Evolutionary conservation across 2,888 invertebrate species (phyloP).

Genomic region (Patella pellucida): DNA sequence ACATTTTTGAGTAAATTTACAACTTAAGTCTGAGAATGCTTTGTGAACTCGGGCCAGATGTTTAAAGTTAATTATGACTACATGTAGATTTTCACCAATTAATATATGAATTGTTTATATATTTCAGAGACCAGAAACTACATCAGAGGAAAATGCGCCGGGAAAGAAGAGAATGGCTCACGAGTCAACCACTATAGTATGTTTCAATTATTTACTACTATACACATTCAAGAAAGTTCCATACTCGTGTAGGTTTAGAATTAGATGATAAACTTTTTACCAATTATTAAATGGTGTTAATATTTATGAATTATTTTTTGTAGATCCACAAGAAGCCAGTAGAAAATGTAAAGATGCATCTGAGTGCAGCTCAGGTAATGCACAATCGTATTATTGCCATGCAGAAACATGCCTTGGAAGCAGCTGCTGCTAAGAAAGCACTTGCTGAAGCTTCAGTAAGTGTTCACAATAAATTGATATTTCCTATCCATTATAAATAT

Average conservation of each 20-base stretch:
- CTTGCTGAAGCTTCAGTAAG: slow-evolving; percentile 28
- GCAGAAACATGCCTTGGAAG: slow-evolving; percentile 55
- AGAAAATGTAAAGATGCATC: slow-evolving; percentile 44
- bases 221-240: no score
- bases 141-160: slow-evolving; percentile 6
- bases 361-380: slow-evolving; percentile 68
- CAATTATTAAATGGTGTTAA: not conserved
- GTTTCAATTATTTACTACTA: not conserved
- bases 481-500: no score
- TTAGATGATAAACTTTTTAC: not conserved
- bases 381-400: slow-evolving; percentile 65
- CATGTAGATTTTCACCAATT: slow-evolving; percentile 1
- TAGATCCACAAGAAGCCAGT: slow-evolving; percentile 33
- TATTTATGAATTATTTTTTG: not conserved
- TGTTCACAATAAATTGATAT: not conserved
- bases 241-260: not conserved
- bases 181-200: slow-evolving; percentile 69
- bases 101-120: slow-evolving; percentile 10
- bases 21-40: no score
- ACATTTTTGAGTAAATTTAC: no score
- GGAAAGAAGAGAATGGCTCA: slow-evolving; percentile 78
- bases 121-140: slow-evolving; percentile 25
- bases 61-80: not conserved
- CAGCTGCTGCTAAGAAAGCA: slow-evolving; percentile 38
- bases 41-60: no score